Evolutionary conservation across 1,140 invertebrate genomes (phyloP), one percentile per base, ranked within the genome.

Genomic region (Chymomyza costata): DNA sequence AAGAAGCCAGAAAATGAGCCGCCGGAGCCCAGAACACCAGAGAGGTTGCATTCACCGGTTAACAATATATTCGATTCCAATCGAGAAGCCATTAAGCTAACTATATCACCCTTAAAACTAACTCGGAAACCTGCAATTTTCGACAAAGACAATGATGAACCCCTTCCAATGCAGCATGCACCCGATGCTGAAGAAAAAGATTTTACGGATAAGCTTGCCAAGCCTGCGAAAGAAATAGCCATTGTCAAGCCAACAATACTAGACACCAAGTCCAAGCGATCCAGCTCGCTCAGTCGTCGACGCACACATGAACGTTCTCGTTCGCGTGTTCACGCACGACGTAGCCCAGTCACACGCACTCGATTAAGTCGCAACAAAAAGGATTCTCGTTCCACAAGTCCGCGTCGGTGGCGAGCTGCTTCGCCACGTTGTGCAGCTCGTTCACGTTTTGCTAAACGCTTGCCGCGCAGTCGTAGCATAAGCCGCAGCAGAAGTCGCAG

Each of bases 201-300:
- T 25, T 17, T 56, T 7, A 43, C 54, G 0, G 50, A 35, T 13
- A 71, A 67, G 47, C 39, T 37, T 1, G 16, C 19, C 3, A 73
- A 65, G 25, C 56, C 73, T 10, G 40, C 31, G 0, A 82, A 82
- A 39, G 82, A 84, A 38, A 65, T 84, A 11, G 82, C 82, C 2
- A 84, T 84, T 43, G 82, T 84, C 0, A 84, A 84, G 40, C 82
- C 82, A 16, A 78, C 71, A n/a, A 84, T 84, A 19, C 66, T 78
- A 44, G 67, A 84, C 3, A 47, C 54, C 2, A 71, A 64, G 10
- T 30, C 14, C 19, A 73, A 57, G 15, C 39, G 45, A 6, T 47
- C 52, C 1, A 47, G 17, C 28, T 50, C 49, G 1, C 50, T 0
- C 30, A 18, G 5, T 21, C 63, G 13, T 6, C 49, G 62, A 39